phyloP scores from a whole-genome alignment of 2,888 invertebrate species.

The Drosophila neotestacea region DNA sequence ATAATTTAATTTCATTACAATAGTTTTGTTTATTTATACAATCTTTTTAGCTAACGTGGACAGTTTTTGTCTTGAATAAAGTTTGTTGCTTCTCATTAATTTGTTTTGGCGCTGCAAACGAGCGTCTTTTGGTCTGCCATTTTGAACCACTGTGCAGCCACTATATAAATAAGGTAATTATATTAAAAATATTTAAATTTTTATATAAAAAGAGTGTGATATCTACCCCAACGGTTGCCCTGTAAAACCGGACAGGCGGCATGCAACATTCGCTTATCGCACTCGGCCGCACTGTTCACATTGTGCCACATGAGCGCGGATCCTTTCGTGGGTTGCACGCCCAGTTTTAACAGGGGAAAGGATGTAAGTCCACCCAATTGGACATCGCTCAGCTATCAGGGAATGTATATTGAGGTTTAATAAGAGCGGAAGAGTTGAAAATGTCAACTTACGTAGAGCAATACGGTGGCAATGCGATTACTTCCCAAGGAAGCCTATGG shows the following conservation, averaged over 20 bases:
- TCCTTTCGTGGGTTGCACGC: slow-evolving; percentile 29
- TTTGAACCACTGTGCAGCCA: slow-evolving; percentile 47
- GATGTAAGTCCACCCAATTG: slow-evolving; percentile 41
- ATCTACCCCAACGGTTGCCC: slow-evolving; percentile 50
- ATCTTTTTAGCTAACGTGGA: not conserved
- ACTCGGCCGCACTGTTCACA: slow-evolving; percentile 17
- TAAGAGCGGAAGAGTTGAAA: not conserved
- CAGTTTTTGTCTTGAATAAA: not conserved
- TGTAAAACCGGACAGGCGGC: slow-evolving; percentile 52
- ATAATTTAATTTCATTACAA: too few relatives aligned
- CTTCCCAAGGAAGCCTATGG: not conserved
- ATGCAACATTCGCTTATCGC: slow-evolving; percentile 38
- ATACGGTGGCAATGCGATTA: slow-evolving; percentile 44
- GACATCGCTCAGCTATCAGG: slow-evolving; percentile 43
- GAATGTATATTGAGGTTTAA: not conserved
- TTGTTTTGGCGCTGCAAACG: not conserved
- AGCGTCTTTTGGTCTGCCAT: not conserved
- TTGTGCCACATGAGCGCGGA: slow-evolving; percentile 47
- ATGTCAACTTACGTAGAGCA: slow-evolving; percentile 48
- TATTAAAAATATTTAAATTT: not conserved
- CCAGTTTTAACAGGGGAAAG: slow-evolving; percentile 39
- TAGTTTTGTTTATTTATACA: too few relatives aligned
- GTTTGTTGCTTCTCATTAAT: not conserved
- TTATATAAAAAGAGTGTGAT: not conserved
- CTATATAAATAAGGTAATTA: slow-evolving; percentile 26